A percentile compares a stretch with the other conserved stretches of the same genome.
Evolutionary conservation across 2,888 invertebrate species (phyloP).

Genomic region (Leptopilina syphax): DNA sequence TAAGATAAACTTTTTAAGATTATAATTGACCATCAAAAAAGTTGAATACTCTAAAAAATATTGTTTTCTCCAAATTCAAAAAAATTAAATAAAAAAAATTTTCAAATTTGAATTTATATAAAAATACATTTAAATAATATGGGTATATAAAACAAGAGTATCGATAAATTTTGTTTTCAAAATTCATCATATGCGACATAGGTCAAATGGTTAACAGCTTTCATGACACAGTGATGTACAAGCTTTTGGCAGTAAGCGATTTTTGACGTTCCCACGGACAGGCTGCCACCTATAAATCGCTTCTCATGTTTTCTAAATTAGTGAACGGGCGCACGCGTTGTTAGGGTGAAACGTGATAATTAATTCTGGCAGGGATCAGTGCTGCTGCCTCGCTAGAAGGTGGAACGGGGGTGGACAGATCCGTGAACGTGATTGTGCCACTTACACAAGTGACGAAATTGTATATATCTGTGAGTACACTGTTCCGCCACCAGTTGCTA

Average conservation of each 20-base stretch:
- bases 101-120: too few species aligned
- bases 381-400: slow-evolving; percentile 23
- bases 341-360: slow-evolving; percentile 41
- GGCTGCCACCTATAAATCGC: slow-evolving; percentile 35
- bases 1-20: too few species aligned
- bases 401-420: slow-evolving; percentile 37
- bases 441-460: slow-evolving; percentile 7
- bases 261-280: slow-evolving; percentile 35
- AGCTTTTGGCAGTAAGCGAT: slow-evolving; percentile 27
- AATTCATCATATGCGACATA: neutral
- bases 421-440: slow-evolving; percentile 37
- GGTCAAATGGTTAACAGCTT: slow-evolving; percentile 16
- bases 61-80: too few species aligned
- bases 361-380: slow-evolving; percentile 38
- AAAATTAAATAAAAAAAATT: too few species aligned
- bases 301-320: slow-evolving; percentile 40
- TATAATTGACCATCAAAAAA: too few species aligned
- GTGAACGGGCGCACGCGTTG: slow-evolving; percentile 33
- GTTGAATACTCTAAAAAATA: too few species aligned
- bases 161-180: neutral
- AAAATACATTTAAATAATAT: too few species aligned
- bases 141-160: too few species aligned
- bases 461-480: slow-evolving; percentile 29
- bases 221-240: slow-evolving; percentile 14
- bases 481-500: slow-evolving; percentile 41